Evolutionary conservation across 2,113 vertebrate genomes (phyloP).

Genomic region (Otocyon megalotis): DNA sequence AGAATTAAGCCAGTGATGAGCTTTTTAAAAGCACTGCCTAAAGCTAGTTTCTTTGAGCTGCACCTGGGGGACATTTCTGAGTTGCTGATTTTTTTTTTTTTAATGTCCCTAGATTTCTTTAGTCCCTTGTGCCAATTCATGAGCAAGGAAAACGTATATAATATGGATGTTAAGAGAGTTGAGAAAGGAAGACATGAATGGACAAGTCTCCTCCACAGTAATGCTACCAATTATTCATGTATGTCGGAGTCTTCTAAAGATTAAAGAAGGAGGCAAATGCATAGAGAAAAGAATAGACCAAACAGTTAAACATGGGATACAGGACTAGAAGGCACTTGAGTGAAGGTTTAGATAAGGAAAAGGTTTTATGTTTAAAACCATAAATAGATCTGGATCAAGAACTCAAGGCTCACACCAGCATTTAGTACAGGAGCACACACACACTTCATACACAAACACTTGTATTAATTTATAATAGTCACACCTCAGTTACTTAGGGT

Average conservation of each 20-base stretch:
- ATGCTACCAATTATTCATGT: neutral
- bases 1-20: neutral
- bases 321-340: neutral
- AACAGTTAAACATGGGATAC: neutral
- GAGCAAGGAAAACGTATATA: conserved; percentile 23
- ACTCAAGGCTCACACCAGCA: neutral
- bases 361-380: conserved; percentile 51
- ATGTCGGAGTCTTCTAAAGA: conserved; percentile 31
- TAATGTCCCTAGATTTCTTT: conserved; percentile 46
- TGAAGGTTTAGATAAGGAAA: neutral
- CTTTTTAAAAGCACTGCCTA: conserved; percentile 8
- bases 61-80: neutral
- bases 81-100: neutral
- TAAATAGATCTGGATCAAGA: neutral
- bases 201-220: neutral
- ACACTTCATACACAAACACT: neutral
- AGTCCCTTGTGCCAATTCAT: conserved; percentile 30
- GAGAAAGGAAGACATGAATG: neutral
- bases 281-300: neutral
- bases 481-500: neutral
- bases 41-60: conserved; percentile 18
- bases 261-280: neutral
- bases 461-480: conserved; percentile 21
- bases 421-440: neutral
- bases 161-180: neutral